Base-by-base conservation (phyloP, 2,888 invertebrate genomes). In the Ectemnius cavifrons region DNA sequence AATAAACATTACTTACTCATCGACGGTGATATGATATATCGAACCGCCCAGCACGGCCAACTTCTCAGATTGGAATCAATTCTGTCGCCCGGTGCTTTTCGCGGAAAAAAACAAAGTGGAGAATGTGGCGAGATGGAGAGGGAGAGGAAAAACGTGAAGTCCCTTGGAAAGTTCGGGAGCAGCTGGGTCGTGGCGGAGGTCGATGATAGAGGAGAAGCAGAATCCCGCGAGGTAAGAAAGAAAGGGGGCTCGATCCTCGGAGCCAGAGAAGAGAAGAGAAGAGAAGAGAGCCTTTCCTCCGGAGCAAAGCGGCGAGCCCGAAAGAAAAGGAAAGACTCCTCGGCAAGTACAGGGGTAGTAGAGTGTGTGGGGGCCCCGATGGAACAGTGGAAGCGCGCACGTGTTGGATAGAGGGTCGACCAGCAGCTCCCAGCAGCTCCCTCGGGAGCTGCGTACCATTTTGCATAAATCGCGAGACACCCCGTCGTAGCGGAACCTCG, bases 381-480 rank as follows among this genome's bases (percentile, higher is more conserved):
- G 58, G 58, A 58, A 68, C 8, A 45, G 69, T 76, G 65, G 73
- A 75, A 77, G 77, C 84, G 73, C 75, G 87, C 88, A 87, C 89
- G 89, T 87, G 89, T 87, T 86, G 80, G 85, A 85, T 85, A 76
- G 85, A 88, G 84, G 63, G 86, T 86, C 87, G 85, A 85, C 79
- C 63, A 71, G 70, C 73, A 58, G 18, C 57, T 78, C 77, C 77
- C 82, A 85, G 85, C 79, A 86, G 82, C 85, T 89, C 90, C 87
- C 88, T 58, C 59, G 90, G 89, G 89, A 89, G 87, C 85, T 86
- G 82, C 89, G 88, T 88, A 86, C 87, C 89, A 90, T 89, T 90
- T 90, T 90, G 90, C 90, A 90, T 90, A 90, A 90, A 89, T 90
- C 90, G 89, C 89, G 87, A 89, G 88, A 89, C 88, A 90, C 89